These are phyloP conservation scores for Napeogenes inachia DNA, from an alignment of 2,888 invertebrate genomes.

Conservation along the genomic window DNA sequence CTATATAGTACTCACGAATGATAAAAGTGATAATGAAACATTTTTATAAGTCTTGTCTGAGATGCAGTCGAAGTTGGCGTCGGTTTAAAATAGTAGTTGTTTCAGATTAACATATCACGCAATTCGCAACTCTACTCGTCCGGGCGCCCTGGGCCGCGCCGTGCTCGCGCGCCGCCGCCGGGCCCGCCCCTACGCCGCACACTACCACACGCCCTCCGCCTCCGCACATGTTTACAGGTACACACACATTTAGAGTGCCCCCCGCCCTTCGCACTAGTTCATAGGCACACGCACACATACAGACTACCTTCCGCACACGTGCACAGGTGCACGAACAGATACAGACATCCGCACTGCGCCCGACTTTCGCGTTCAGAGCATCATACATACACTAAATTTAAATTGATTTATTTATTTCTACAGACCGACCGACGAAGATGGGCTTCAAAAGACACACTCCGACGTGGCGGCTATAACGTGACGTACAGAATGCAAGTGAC, in stretches of 20 bases:
- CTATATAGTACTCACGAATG: too few relatives aligned
- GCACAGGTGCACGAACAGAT: too few relatives aligned
- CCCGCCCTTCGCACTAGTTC: slow-evolving; percentile 38
- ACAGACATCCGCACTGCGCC: too few relatives aligned
- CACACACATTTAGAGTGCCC: slow-evolving; percentile 40
- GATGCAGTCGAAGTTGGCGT: too few relatives aligned
- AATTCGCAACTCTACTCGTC: slow-evolving; percentile 81
- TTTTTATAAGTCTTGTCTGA: too few relatives aligned
- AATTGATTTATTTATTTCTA: not conserved
- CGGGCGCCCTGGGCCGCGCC: slow-evolving; percentile 86
- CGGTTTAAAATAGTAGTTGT: not conserved
- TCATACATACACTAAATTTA: not conserved
- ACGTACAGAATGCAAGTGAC: slow-evolving; percentile 36
- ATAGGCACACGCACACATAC: slow-evolving; percentile 50
- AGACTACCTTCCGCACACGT: slow-evolving; percentile 30
- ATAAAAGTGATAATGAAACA: too few relatives aligned
- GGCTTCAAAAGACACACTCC: slow-evolving; percentile 51
- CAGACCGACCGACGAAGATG: slow-evolving; percentile 70
- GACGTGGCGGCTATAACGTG: slow-evolving; percentile 69
- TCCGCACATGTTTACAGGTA: slow-evolving; percentile 52
- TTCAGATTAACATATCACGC: slow-evolving; percentile 83
- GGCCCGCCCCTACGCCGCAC: slow-evolving; percentile 55
- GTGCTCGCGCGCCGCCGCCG: slow-evolving; percentile 78
- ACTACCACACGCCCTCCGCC: slow-evolving; percentile 54
- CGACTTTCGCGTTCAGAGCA: too few relatives aligned